A percentile compares a stretch with the other conserved stretches of the same genome.
Evolutionary conservation across 2,888 invertebrate species (phyloP).

Genomic region (Cosmia trapezina): DNA sequence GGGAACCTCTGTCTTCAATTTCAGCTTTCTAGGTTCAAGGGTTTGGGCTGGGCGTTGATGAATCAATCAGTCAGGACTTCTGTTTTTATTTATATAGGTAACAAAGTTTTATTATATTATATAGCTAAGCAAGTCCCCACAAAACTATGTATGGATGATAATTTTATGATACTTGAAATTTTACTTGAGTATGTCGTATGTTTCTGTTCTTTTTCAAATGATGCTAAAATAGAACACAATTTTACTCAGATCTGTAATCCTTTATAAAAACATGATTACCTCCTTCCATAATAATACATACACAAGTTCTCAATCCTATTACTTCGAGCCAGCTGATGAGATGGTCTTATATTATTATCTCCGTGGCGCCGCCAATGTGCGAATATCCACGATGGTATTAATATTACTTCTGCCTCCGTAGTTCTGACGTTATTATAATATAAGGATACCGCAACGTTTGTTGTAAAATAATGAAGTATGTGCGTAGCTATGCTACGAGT

Average conservation of each 20-base stretch:
- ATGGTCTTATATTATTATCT: conserved; percentile 14
- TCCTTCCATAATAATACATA: neutral
- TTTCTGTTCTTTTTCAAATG: neutral
- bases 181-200: neutral
- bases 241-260: neutral
- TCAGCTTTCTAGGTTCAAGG: no score
- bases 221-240: neutral
- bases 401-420: conserved; percentile 33
- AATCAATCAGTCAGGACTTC: no score
- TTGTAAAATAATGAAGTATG: neutral
- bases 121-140: neutral
- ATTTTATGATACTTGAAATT: neutral
- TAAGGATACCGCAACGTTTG: conserved; percentile 1
- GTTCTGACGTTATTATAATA: conserved; percentile 5
- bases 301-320: conserved; percentile 27
- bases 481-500: neutral
- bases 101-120: neutral
- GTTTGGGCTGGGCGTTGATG: no score
- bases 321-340: neutral
- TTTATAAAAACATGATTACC: neutral
- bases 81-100: neutral
- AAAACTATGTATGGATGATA: neutral
- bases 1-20: no score
- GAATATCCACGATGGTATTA: conserved; percentile 13
- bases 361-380: neutral